Percentiles rank a stretch among this genome's conserved stretches.
Evolutionary conservation across 2,888 invertebrate genomes (phyloP).

Genomic region (Eristalinus sepulchralis): DNA sequence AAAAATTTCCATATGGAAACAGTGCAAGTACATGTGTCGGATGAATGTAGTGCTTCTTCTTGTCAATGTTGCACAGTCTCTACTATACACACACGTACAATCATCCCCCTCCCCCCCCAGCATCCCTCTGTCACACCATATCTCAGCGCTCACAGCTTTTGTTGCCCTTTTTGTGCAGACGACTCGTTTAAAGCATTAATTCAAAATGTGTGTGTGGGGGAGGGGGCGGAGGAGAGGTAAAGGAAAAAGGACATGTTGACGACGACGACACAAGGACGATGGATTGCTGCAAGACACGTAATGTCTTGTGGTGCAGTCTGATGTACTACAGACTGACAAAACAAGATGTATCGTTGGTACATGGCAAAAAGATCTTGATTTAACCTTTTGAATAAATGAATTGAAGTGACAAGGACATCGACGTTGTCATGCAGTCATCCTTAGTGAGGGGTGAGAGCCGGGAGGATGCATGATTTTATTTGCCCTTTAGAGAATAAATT

Average conservation of each 20-base stretch:
- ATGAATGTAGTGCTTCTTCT: conserved; percentile 26
- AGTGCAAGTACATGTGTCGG: conserved; percentile 15
- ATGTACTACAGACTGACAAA: conserved; percentile 35
- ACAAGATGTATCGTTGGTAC: conserved; percentile 38
- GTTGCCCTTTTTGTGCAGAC: background rate
- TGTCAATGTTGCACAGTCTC: conserved; percentile 13
- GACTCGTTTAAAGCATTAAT: conserved; percentile 16
- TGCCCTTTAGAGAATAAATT: too few species aligned
- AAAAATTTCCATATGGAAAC: conserved; percentile 19
- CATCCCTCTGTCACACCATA: background rate
- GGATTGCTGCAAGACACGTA: conserved; percentile 34
- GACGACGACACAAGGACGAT: conserved; percentile 9
- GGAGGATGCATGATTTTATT: background rate
- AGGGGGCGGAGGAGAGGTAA: too few species aligned
- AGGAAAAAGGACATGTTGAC: conserved; percentile 22
- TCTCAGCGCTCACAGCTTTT: too few species aligned
- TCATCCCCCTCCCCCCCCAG: background rate
- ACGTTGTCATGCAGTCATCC: background rate
- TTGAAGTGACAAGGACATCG: background rate
- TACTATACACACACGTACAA: background rate
- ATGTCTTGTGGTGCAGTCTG: conserved; percentile 44
- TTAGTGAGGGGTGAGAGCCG: background rate
- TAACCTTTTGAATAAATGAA: conserved; percentile 36
- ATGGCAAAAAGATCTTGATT: conserved; percentile 30
- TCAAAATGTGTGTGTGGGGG: background rate